Percentiles rank a stretch among this genome's conserved stretches.
phyloP scores from a whole-genome alignment of 2,888 invertebrate genomes.

The Agonopterix arenella region DNA sequence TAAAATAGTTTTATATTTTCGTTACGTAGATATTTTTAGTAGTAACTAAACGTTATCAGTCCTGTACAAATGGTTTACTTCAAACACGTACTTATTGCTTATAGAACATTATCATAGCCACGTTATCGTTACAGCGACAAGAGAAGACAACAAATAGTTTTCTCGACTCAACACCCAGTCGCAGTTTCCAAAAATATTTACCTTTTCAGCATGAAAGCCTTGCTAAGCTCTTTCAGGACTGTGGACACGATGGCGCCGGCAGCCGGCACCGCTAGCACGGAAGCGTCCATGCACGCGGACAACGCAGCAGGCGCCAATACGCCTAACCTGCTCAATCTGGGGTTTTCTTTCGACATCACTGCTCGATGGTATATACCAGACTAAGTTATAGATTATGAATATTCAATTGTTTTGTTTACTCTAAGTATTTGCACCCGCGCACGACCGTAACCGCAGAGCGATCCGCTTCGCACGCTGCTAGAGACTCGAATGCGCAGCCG shows the following conservation, averaged over 20 bases:
- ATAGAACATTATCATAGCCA: no score
- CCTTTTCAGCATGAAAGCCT: slow-evolving; percentile 71
- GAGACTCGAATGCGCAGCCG: slow-evolving; percentile 43
- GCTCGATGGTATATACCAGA: slow-evolving; percentile 13
- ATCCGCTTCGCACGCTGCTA: slow-evolving; percentile 65
- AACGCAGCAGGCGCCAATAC: slow-evolving; percentile 66
- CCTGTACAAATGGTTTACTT: no score
- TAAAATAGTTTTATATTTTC: no score
- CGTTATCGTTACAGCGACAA: no score
- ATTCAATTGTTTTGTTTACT: neutral
- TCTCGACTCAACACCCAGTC: no score
- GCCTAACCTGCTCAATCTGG: slow-evolving; percentile 54
- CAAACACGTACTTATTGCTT: no score
- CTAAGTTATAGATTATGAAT: slow-evolving; percentile 13
- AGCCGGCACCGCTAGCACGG: slow-evolving; percentile 64
- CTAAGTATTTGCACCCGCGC: slow-evolving; percentile 23
- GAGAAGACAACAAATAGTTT: no score
- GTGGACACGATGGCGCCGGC: slow-evolving; percentile 68
- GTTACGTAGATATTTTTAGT: no score
- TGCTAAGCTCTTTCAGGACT: slow-evolving; percentile 66
- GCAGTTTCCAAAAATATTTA: slow-evolving; percentile 27
- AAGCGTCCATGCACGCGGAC: slow-evolving; percentile 66
- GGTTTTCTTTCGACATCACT: slow-evolving; percentile 56
- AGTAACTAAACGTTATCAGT: no score
- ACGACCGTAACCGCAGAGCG: slow-evolving; percentile 64